Conservation (phyloP, 1,140 invertebrate genomes). For the Drosophila bocqueti region DNA sequence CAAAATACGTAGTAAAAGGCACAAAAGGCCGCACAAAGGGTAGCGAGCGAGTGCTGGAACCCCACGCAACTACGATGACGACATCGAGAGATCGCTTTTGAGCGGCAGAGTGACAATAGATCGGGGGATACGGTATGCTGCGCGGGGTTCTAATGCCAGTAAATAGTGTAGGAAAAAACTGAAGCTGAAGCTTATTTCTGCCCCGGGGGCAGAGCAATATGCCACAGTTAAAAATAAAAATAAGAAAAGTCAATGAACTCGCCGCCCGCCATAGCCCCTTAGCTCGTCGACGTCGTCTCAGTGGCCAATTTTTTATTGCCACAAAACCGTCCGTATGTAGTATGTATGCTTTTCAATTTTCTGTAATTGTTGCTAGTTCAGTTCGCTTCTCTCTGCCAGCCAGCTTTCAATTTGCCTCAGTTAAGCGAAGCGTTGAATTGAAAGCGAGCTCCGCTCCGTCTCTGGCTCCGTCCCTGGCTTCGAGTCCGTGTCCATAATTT, state of each 20-base stretch:
- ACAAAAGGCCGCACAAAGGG: conserved; percentile 63
- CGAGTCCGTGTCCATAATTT: conserved; percentile 71
- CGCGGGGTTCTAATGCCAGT: conserved; percentile 22
- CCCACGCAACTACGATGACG: conserved; percentile 63
- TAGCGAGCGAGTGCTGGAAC: conserved; percentile 41
- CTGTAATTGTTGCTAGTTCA: conserved; percentile 68
- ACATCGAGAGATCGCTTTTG: conserved; percentile 39
- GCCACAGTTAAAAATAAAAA: conserved; percentile 54
- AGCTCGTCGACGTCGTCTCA: conserved; percentile 37
- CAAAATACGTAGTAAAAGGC: conserved; percentile 47
- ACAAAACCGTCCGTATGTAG: conserved; percentile 59
- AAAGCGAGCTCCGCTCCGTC: conserved; percentile 55
- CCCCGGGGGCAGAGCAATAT: conserved; percentile 33
- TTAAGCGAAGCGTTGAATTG: conserved; percentile 82
- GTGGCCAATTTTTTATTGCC: conserved; percentile 74
- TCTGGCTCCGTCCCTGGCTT: conserved; percentile 14
- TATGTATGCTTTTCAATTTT: conserved; percentile 74
- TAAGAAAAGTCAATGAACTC: conserved; percentile 62
- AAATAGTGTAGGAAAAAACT: conserved; percentile 11
- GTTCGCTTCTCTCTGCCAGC: conserved; percentile 20
- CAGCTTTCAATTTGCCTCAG: conserved; percentile 79
- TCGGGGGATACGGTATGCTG: conserved; percentile 16
- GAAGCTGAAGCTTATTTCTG: conserved; percentile 14
- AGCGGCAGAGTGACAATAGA: conserved; percentile 33
- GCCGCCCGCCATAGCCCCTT: neutral